Evolutionary conservation across 2,888 invertebrate genomes (phyloP).

Genomic region (Temnothorax rugatulus): DNA sequence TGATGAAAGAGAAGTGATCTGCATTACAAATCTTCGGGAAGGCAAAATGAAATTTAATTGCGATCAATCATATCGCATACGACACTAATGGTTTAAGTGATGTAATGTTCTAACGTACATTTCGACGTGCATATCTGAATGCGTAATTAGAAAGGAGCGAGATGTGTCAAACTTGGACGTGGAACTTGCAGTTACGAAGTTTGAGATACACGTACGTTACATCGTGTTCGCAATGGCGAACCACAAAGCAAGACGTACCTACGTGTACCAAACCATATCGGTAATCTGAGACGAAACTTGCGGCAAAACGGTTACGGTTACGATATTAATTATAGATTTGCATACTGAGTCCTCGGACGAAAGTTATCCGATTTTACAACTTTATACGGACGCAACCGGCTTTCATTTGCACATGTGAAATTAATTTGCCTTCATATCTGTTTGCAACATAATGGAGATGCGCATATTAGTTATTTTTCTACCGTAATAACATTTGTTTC

Average conservation of each 20-base stretch:
- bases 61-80: slow-evolving; percentile 3
- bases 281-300: slow-evolving; percentile 16
- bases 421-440: not conserved
- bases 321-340: slow-evolving; percentile 9
- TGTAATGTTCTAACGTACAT: slow-evolving; percentile 9
- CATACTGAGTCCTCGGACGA: not conserved
- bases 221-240: not conserved
- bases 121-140: slow-evolving; percentile 8
- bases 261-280: slow-evolving; percentile 20
- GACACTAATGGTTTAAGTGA: not conserved
- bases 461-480: not conserved
- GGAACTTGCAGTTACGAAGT: slow-evolving; percentile 25
- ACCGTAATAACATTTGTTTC: not conserved
- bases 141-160: not conserved
- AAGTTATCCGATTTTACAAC: not conserved
- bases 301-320: not conserved
- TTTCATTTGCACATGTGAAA: not conserved
- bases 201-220: not conserved
- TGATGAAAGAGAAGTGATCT: not conserved
- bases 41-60: slow-evolving; percentile 7
- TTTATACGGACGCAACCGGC: not conserved
- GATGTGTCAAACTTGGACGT: slow-evolving; percentile 1
- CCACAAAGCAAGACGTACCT: not conserved
- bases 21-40: not conserved
- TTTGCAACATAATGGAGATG: not conserved